These are phyloP conservation scores for Eupeodes corollae DNA, from an alignment of 1,140 invertebrate species.

Conservation along the genomic window DNA sequence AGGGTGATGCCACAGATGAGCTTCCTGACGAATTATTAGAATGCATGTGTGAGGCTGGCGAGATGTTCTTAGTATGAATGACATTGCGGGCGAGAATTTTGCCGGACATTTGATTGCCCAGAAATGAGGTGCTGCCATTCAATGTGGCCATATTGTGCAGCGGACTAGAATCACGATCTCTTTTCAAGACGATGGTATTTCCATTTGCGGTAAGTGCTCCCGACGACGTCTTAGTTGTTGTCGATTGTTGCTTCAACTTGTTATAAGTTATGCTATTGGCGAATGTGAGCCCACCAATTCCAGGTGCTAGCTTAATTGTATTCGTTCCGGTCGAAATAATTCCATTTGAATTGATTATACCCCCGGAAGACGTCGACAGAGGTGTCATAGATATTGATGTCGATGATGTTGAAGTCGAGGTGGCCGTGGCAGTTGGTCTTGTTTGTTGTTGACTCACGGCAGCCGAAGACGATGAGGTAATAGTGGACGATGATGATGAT, in stretches of 20 bases:
- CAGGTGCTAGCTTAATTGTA: conserved; percentile 32
- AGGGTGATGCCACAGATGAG: conserved; percentile 8
- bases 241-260: conserved; percentile 28
- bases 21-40: conserved; percentile 14
- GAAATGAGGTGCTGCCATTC: conserved; percentile 25
- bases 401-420: not conserved
- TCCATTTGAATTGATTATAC: conserved; percentile 8
- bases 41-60: conserved; percentile 24
- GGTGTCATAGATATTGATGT: not conserved
- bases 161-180: conserved; percentile 23
- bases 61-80: conserved; percentile 24
- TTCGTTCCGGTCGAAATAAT: conserved; percentile 17
- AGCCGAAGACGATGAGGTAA: no score
- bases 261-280: conserved; percentile 33
- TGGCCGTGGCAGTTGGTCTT: no score
- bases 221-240: conserved; percentile 13
- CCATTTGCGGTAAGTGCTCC: conserved; percentile 12
- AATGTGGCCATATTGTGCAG: conserved; percentile 18
- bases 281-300: conserved; percentile 36
- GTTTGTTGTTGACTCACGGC: no score
- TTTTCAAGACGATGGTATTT: conserved; percentile 17
- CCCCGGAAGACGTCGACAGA: not conserved
- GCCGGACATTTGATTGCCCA: conserved; percentile 13
- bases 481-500: no score
- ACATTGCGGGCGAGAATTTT: conserved; percentile 12